These are phyloP conservation scores for Drosophila baimaii DNA, from an alignment of 1,140 invertebrate genomes.

Conservation along the genomic window DNA sequence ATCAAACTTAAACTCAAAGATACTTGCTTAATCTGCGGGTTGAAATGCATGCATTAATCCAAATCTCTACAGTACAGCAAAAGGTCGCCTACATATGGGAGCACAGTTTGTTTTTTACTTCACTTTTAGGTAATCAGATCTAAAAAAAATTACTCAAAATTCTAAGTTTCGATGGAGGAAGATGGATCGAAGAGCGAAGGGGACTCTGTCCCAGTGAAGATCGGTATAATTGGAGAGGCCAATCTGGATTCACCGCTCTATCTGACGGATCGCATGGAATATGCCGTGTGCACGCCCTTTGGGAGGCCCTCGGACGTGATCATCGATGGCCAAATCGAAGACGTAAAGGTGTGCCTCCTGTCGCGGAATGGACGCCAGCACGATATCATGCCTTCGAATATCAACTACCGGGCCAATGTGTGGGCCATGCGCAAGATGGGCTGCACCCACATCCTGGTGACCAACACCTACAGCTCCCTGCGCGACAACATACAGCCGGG, in stretches of 20 bases:
- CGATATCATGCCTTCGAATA: slow-evolving; percentile 88
- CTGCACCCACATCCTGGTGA: slow-evolving; percentile 95
- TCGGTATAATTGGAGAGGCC: slow-evolving; percentile 98
- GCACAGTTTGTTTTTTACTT: slow-evolving; percentile 27
- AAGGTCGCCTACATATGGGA: slow-evolving; percentile 12
- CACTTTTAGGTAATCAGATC: not conserved
- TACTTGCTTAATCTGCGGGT: slow-evolving; percentile 8
- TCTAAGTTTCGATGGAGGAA: slow-evolving; percentile 41
- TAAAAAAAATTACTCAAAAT: slow-evolving; percentile 40
- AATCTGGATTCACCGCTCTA: slow-evolving; percentile 94
- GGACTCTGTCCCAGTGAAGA: slow-evolving; percentile 85
- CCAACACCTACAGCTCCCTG: slow-evolving; percentile 90
- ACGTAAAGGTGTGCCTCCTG: slow-evolving; percentile 89
- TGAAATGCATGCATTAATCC: not conserved
- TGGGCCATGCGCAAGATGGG: slow-evolving; percentile 95
- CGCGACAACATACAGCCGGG: slow-evolving; percentile 94
- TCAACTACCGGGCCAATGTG: slow-evolving; percentile 99
- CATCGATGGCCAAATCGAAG: slow-evolving; percentile 90
- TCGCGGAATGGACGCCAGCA: slow-evolving; percentile 96
- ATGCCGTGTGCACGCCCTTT: slow-evolving; percentile 91
- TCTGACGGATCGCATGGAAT: slow-evolving; percentile 88
- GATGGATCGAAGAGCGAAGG: not conserved
- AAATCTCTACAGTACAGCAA: slow-evolving; percentile 1
- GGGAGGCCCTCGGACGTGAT: slow-evolving; percentile 94
- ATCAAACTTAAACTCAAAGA: not conserved